phyloP scores from a whole-genome alignment of 2,113 vertebrate genomes.

The Rana temporaria region DNA sequence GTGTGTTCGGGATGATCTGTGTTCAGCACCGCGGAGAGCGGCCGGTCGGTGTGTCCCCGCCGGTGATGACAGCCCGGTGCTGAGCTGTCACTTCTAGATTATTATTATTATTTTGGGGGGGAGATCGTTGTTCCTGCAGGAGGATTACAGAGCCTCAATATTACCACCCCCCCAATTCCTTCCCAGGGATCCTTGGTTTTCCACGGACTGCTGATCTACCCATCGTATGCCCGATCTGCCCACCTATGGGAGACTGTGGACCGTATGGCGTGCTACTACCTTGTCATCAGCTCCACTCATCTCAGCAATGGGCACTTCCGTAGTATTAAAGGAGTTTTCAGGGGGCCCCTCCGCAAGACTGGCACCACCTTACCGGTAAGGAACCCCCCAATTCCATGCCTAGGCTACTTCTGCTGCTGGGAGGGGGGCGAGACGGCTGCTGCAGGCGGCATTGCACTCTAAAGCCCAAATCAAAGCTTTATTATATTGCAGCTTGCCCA shows the following conservation, averaged over 20 bases:
- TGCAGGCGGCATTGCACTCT: neutral
- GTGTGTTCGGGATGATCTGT: neutral
- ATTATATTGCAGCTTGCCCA: too few species aligned
- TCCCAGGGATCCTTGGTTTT: neutral
- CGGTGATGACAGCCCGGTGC: conserved; percentile 26
- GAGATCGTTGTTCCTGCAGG: conserved; percentile 50
- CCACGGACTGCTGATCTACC: conserved; percentile 56
- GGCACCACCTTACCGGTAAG: conserved; percentile 88
- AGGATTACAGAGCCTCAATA: too few species aligned
- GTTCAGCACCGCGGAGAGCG: conserved; percentile 4
- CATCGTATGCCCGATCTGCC: conserved; percentile 36
- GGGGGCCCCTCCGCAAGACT: conserved; percentile 90
- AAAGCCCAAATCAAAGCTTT: too few species aligned
- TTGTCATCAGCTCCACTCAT: conserved; percentile 98
- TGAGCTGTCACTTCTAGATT: conserved; percentile 13
- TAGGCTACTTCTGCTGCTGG: neutral
- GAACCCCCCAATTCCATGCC: conserved; percentile 50
- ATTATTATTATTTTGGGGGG: neutral
- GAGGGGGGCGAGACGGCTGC: neutral
- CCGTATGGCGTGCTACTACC: conserved; percentile 94
- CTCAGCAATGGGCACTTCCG: conserved; percentile 97
- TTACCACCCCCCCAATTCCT: too few species aligned
- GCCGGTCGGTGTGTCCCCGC: neutral
- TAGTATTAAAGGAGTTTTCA: conserved; percentile 97
- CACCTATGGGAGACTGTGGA: conserved; percentile 66